Conservation (phyloP, 2,888 invertebrate genomes). For the Agonopterix alstromeriana region DNA sequence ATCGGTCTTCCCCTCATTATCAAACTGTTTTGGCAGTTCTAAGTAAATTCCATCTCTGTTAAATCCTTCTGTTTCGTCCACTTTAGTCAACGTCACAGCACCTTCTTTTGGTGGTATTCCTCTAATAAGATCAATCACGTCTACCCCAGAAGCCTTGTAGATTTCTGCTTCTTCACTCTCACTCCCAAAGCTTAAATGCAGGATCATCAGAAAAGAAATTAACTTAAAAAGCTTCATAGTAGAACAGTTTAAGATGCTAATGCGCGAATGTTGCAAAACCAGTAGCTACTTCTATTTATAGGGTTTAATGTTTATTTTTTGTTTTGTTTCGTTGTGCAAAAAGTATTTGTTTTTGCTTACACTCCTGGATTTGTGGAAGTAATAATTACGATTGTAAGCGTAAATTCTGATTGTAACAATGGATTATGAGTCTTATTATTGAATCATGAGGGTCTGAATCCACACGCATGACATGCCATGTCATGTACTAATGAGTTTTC, state of each 20-base stretch:
- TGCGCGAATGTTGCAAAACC: slow-evolving; percentile 22
- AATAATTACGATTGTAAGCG: too few species aligned
- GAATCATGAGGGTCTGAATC: too few species aligned
- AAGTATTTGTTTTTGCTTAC: too few species aligned
- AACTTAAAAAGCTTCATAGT: slow-evolving; percentile 4
- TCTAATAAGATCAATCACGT: slow-evolving; percentile 29
- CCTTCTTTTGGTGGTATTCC: slow-evolving; percentile 22
- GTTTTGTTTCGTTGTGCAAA: neutral
- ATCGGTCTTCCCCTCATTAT: too few species aligned
- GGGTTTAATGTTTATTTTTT: slow-evolving; percentile 8
- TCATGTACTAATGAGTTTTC: too few species aligned
- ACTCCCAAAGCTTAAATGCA: slow-evolving; percentile 13
- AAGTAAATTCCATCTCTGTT: slow-evolving; percentile 38
- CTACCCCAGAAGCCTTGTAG: slow-evolving; percentile 25
- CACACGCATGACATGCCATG: too few species aligned
- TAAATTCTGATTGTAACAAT: too few species aligned
- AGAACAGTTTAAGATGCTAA: slow-evolving; percentile 16
- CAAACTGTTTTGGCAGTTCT: slow-evolving; percentile 18
- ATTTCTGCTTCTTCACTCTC: slow-evolving; percentile 14
- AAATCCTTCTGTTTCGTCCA: slow-evolving; percentile 11
- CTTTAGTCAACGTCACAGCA: slow-evolving; percentile 21
- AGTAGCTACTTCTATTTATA: slow-evolving; percentile 27
- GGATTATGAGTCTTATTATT: too few species aligned
- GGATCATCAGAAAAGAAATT: slow-evolving; percentile 10
- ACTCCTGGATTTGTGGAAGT: too few species aligned